Evolutionary conservation across 2,113 vertebrate genomes (phyloP).

Genomic region (Carassius gibelio): DNA sequence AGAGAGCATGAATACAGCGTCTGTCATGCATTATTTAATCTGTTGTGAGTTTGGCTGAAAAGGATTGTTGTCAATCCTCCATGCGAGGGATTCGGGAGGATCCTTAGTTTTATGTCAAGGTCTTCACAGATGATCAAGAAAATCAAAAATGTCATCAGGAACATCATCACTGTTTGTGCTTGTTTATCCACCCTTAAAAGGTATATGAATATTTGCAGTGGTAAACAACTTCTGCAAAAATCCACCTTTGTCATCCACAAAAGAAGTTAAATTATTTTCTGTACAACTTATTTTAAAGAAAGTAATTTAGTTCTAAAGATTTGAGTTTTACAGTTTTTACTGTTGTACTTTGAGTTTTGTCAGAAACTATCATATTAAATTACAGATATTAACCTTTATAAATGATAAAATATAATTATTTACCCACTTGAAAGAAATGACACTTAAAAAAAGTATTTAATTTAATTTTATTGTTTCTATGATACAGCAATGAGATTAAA

Average conservation of each 20-base stretch:
- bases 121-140: slow-evolving; percentile 12
- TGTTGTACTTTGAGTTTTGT: not conserved
- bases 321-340: not conserved
- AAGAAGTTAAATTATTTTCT: not conserved
- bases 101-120: slow-evolving; percentile 19
- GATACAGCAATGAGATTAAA: not conserved
- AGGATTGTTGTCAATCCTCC: slow-evolving; percentile 31
- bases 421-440: not conserved
- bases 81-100: slow-evolving; percentile 6
- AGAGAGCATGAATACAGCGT: slow-evolving; percentile 18
- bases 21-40: slow-evolving; percentile 63
- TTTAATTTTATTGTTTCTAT: not conserved
- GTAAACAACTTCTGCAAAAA: not conserved
- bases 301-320: not conserved
- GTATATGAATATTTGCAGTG: not conserved
- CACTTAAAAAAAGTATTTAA: not conserved
- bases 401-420: not conserved
- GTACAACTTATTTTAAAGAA: not conserved
- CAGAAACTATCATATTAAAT: not conserved
- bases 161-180: not conserved
- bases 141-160: slow-evolving; percentile 11
- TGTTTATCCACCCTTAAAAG: not conserved
- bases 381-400: too few relatives aligned
- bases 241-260: not conserved
- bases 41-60: slow-evolving; percentile 46